phyloP scores from a whole-genome alignment of 2,113 vertebrate genomes.

The Columba janthina region DNA sequence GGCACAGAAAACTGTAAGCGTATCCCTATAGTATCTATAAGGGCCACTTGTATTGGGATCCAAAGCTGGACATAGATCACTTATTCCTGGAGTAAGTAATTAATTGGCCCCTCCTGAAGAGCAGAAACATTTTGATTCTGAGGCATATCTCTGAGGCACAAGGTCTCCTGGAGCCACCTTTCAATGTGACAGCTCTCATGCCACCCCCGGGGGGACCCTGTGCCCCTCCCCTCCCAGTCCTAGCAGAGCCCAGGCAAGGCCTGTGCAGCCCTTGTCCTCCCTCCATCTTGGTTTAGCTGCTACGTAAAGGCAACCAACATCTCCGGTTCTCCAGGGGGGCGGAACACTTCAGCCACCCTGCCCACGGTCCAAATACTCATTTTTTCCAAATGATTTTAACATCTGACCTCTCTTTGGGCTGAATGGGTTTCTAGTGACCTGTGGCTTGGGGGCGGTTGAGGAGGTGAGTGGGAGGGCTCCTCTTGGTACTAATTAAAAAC shows the following conservation, averaged over 20 bases:
- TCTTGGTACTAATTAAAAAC: background rate
- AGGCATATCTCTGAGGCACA: background rate
- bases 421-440: background rate
- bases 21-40: background rate
- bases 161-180: background rate
- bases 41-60: background rate
- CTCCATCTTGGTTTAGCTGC: background rate
- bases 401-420: background rate
- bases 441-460: accelerated
- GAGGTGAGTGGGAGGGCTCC: background rate
- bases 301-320: accelerated
- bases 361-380: background rate
- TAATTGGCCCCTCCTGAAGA: background rate
- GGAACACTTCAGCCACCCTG: background rate
- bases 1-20: background rate
- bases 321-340: background rate
- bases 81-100: background rate
- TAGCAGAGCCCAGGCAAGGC: accelerated
- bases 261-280: background rate
- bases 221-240: background rate
- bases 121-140: background rate
- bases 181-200: background rate
- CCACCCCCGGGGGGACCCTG: background rate
- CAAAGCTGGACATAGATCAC: background rate
- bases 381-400: background rate